Percentiles rank a stretch among this genome's conserved stretches.
Evolutionary conservation across 1,140 invertebrate species (phyloP).

Genomic region (Diuraphis noxia): DNA sequence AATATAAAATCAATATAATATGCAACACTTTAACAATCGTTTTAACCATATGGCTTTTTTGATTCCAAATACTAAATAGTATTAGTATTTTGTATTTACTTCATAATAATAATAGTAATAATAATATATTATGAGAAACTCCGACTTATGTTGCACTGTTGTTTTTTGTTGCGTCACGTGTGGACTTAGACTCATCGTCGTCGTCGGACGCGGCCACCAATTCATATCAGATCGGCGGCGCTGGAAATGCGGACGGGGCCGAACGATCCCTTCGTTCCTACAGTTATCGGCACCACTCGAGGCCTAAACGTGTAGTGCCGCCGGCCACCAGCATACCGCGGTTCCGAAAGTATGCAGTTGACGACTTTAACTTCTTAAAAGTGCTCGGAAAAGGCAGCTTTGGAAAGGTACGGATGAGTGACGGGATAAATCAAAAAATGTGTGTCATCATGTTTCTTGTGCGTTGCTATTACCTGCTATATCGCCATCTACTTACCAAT

Average conservation of each 20-base stretch:
- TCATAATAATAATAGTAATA: too few species aligned
- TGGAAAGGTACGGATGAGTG: constrained; percentile 78
- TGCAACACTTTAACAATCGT: neutral
- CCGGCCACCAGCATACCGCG: constrained; percentile 82
- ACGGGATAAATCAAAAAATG: neutral
- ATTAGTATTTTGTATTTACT: neutral
- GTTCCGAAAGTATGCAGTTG: constrained; percentile 84
- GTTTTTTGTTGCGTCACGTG: neutral
- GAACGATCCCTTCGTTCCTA: constrained; percentile 33
- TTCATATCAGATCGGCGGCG: constrained; percentile 47
- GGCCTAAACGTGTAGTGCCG: constrained; percentile 71
- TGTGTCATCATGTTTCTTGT: neutral
- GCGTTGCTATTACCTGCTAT: neutral
- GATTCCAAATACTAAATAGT: neutral
- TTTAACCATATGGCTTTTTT: neutral
- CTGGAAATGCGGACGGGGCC: neutral
- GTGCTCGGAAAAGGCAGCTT: constrained; percentile 96
- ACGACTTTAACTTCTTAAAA: constrained; percentile 93
- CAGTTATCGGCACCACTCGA: constrained; percentile 50
- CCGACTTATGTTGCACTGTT: neutral
- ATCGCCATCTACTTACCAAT: neutral
- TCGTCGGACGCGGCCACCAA: constrained; percentile 55
- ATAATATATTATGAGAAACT: neutral
- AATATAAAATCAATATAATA: neutral
- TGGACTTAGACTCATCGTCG: constrained; percentile 54